Conservation (phyloP, 2,888 invertebrate species). For the Opisthograptis luteolata region DNA sequence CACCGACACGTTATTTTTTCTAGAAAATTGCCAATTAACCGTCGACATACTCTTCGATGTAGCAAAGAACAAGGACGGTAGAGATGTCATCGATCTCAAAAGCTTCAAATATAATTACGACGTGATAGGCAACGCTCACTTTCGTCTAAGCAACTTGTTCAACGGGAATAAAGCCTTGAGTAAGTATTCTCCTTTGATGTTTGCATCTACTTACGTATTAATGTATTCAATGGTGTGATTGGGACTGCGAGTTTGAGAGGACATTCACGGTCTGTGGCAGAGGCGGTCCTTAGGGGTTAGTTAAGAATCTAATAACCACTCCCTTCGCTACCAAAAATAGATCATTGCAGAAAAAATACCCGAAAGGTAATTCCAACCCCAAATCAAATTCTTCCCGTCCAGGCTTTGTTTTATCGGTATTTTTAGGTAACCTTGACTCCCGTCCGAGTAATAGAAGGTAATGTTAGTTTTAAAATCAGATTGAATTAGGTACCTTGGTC, state of each 20-base stretch:
- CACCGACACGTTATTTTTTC: conserved; percentile 27
- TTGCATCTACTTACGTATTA: neutral
- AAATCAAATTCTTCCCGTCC: no score
- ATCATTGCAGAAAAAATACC: no score
- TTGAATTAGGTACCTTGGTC: no score
- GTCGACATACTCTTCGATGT: conserved; percentile 52
- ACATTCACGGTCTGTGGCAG: neutral
- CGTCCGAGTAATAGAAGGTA: no score
- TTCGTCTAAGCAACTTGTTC: conserved; percentile 63
- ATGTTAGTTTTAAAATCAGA: no score
- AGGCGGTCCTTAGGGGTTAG: no score
- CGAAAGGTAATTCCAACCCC: no score
- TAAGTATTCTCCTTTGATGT: conserved; percentile 49
- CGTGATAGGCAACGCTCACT: conserved; percentile 57
- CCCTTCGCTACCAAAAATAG: no score
- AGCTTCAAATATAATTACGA: conserved; percentile 58
- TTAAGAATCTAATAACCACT: no score
- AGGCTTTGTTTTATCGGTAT: no score
- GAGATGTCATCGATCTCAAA: conserved; percentile 55
- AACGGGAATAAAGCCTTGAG: conserved; percentile 64
- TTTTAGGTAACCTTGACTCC: no score
- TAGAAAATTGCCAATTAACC: conserved; percentile 53
- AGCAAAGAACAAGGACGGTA: conserved; percentile 53
- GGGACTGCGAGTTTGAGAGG: conserved; percentile 3
- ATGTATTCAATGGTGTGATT: neutral